Evolutionary conservation across 37 sponge, comb jelly and placozoan species (phyloP).

Genomic region (Oopsacas minuta): DNA sequence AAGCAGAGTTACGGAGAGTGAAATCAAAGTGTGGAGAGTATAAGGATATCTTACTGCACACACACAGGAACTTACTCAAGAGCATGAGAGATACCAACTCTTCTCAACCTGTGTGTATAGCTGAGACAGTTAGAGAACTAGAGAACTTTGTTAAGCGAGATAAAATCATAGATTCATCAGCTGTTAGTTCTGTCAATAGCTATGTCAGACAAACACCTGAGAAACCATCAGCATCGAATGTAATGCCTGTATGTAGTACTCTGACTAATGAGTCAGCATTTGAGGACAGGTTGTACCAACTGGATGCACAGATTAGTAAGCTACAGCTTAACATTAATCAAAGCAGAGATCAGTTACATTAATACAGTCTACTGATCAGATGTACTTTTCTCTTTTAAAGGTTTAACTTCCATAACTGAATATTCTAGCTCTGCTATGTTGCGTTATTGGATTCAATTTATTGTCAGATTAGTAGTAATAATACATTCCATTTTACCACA

Average conservation of each 20-base stretch:
- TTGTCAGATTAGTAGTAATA: no score
- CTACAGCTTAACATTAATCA: background rate
- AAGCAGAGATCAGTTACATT: background rate
- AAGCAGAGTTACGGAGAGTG: background rate
- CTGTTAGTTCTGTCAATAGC: background rate
- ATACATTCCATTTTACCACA: no score
- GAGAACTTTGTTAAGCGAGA: background rate
- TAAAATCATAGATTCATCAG: background rate
- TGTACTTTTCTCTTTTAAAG: background rate
- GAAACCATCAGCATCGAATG: background rate
- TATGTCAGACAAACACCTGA: background rate
- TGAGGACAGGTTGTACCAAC: background rate
- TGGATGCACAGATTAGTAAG: slow-evolving; percentile 7
- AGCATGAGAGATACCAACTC: background rate
- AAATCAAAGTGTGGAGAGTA: background rate
- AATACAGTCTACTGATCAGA: no score
- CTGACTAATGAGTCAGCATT: background rate
- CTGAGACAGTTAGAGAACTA: background rate
- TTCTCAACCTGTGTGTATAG: background rate
- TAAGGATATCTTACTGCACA: background rate
- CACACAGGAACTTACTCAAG: background rate
- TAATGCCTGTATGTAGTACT: background rate
- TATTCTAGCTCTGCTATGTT: no score
- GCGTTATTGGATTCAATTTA: no score
- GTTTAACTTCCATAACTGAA: no score